Percentiles rank a stretch among this genome's conserved stretches.
phyloP scores from a whole-genome alignment of 2,888 invertebrate species.

The Falcaria lacertinaria region DNA sequence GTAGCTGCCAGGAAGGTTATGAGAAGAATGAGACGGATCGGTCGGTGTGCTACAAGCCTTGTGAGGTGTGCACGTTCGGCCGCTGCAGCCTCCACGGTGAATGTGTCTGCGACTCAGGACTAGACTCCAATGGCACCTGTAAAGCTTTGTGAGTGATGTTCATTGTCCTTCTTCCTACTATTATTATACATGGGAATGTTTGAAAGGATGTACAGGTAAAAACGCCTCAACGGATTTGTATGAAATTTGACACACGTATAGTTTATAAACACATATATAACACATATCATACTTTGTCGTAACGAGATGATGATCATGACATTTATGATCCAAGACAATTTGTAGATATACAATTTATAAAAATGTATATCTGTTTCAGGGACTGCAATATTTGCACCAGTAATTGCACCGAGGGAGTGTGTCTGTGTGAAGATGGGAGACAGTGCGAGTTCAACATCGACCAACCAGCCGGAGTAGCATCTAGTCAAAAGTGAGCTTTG shows the following conservation, averaged over 20 bases:
- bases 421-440: conserved; percentile 31
- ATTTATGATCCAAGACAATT: no score
- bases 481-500: conserved; percentile 29
- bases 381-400: conserved; percentile 35
- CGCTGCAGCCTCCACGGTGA: conserved; percentile 31
- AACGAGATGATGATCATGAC: no score
- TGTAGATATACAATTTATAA: no score
- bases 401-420: conserved; percentile 28
- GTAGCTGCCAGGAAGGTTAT: conserved; percentile 25
- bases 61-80: conserved; percentile 37
- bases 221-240: no score
- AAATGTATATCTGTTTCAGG: conserved; percentile 32
- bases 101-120: conserved; percentile 37
- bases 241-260: no score
- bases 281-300: no score
- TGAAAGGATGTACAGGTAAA: no score
- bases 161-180: background rate
- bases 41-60: conserved; percentile 34
- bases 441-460: conserved; percentile 18
- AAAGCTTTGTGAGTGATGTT: background rate
- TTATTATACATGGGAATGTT: no score
- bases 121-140: conserved; percentile 32
- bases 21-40: conserved; percentile 5
- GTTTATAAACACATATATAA: no score
- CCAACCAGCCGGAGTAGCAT: conserved; percentile 24